Conservation (phyloP, 2,888 invertebrate genomes). For the Nezara viridula region DNA sequence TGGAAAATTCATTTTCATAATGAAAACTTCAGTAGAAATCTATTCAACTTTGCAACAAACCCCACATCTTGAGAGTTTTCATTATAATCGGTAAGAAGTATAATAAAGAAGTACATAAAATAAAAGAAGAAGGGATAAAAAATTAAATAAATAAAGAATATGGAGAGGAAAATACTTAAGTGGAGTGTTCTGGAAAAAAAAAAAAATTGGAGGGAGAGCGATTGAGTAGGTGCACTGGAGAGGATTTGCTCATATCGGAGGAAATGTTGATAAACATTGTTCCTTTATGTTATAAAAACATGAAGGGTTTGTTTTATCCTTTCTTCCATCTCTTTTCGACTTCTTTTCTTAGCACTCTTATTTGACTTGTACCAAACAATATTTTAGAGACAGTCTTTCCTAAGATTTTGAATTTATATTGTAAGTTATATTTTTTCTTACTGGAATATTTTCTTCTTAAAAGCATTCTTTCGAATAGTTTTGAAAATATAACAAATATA, state of each 20-base stretch:
- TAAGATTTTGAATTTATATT: neutral
- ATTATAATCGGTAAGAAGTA: neutral
- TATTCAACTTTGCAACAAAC: neutral
- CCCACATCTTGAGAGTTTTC: neutral
- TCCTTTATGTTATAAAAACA: conserved; percentile 30
- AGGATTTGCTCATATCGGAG: neutral
- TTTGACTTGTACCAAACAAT: neutral
- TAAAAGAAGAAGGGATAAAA: neutral
- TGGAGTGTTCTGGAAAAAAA: neutral
- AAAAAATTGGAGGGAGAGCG: neutral
- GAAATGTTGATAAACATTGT: conserved; percentile 19
- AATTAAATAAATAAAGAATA: neutral
- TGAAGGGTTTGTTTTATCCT: conserved; percentile 23
- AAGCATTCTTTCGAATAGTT: neutral
- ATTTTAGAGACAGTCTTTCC: neutral
- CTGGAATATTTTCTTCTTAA: too few relatives aligned
- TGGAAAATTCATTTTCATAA: conserved; percentile 15
- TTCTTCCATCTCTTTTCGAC: neutral
- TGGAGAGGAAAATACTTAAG: neutral
- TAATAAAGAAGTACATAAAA: neutral
- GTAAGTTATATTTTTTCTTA: too few relatives aligned
- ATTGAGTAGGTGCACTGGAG: neutral
- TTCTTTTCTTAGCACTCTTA: neutral
- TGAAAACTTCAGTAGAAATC: neutral
- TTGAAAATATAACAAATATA: too few relatives aligned